Evolutionary conservation across 2,113 vertebrate genomes (phyloP), one percentile per base, ranked within the genome.

Genomic region (Dolichallabes microphthalmus): DNA sequence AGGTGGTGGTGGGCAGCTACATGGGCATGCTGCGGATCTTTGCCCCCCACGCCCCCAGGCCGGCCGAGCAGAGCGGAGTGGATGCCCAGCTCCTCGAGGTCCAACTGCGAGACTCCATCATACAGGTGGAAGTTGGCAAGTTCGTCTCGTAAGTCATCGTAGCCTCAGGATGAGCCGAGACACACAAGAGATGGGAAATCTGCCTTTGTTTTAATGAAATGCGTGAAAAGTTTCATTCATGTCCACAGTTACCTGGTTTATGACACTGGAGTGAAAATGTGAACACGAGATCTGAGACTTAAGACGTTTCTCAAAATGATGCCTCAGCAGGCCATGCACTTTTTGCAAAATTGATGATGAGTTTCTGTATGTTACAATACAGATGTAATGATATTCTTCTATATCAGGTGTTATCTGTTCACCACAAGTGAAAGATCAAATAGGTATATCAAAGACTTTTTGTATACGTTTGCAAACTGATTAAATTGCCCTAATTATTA

Each of bases 101-200:
- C 50, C 96, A 98, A 86, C 92, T 99, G 1, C 90, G 85, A 61
- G 96, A 98, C 39, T 95, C 97, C 61, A 89, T 99, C 91, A 90
- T 99, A 82, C 98, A 99, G 88, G 94, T 99, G 90, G 96, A 98
- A 95, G 94, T 97, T 71, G 98, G 98, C 81, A 98, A 96, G 92
- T 99, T 99, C 88, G 97, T 99, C 92, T 99, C 97, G 98, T 99
- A 94, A 99, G 98, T 98, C 58, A 55, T 32, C 15, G 53, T 2
- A 1, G 14, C 13, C 2, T 17, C 73, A 6, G 69, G 19, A 71
- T 4, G 35, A 71, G 19, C 3, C n/a, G 19, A 19, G 25, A 12
- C 60, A 55, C 1, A 27, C 10, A 20, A 69, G 8, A 2, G 3
- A 39, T 22, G 20, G 1, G 6, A 69, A 68, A 66, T 12, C 60